A percentile compares a stretch with the other conserved stretches of the same genome.
phyloP scores from a whole-genome alignment of 2,888 invertebrate genomes.

The Empis livida region DNA sequence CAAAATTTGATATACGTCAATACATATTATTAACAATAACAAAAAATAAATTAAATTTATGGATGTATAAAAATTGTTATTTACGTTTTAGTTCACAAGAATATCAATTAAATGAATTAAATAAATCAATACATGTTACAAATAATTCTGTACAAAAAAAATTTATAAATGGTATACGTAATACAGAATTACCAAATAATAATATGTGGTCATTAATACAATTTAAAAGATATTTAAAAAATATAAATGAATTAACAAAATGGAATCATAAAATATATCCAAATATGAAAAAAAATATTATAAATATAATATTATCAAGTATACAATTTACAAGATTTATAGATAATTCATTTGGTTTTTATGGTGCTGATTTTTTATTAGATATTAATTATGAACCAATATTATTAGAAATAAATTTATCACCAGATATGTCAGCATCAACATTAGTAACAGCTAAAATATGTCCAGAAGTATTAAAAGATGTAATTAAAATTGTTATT shows the following conservation, averaged over 20 bases:
- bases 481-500: constrained; percentile 71
- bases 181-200: constrained; percentile 48
- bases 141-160: constrained; percentile 78
- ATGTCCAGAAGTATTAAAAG: constrained; percentile 68
- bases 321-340: constrained; percentile 56
- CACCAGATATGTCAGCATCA: constrained; percentile 69
- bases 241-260: constrained; percentile 28
- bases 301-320: constrained; percentile 64
- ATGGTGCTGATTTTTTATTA: constrained; percentile 86
- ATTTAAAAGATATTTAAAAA: constrained; percentile 49
- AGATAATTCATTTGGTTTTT: constrained; percentile 73
- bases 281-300: constrained; percentile 70
- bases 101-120: constrained; percentile 62
- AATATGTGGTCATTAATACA: constrained; percentile 77
- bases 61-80: constrained; percentile 78
- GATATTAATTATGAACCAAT: constrained; percentile 75
- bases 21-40: constrained; percentile 66
- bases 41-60: constrained; percentile 60
- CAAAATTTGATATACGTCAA: constrained; percentile 85
- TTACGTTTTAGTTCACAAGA: constrained; percentile 76
- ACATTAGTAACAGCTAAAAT: constrained; percentile 73
- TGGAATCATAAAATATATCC: constrained; percentile 68
- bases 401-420: constrained; percentile 86
- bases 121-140: constrained; percentile 76
- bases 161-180: constrained; percentile 26